Evolutionary conservation across 2,797 vertebrate species (phyloP).

Genomic region (Bovichtus diacanthus): DNA sequence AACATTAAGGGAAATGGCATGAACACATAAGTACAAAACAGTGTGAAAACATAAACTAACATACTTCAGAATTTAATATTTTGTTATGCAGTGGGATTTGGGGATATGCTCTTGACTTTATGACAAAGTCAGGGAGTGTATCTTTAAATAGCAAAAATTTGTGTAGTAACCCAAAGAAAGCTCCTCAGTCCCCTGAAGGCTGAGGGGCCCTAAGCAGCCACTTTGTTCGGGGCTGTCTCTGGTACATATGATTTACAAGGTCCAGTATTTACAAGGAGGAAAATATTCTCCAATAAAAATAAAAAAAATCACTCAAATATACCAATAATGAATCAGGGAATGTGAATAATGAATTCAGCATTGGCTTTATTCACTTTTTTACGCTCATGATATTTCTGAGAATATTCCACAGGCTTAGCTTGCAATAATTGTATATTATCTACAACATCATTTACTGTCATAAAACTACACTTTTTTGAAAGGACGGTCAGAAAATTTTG

Average conservation of each 20-base stretch:
- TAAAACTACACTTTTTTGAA: neutral
- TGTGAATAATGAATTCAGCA: slow-evolving; percentile 12
- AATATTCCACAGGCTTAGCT: neutral
- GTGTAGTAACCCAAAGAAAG: neutral
- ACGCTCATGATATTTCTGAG: slow-evolving; percentile 2
- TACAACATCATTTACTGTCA: neutral
- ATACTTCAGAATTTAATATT: neutral
- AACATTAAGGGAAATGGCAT: neutral
- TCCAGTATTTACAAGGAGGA: slow-evolving; percentile 26
- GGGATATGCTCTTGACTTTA: neutral
- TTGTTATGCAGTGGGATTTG: neutral
- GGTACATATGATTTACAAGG: slow-evolving; percentile 28
- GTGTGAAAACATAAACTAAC: neutral
- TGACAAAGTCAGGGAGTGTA: neutral
- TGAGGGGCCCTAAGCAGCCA: neutral
- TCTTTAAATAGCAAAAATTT: neutral
- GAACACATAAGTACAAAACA: neutral
- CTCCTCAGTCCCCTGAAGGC: slow-evolving; percentile 10
- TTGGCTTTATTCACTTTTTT: neutral
- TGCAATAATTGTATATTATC: neutral
- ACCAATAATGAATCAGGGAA: slow-evolving; percentile 11
- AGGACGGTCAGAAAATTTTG: neutral
- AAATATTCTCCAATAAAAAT: slow-evolving; percentile 40
- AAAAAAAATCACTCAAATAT: neutral
- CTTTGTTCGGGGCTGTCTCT: slow-evolving; percentile 6